Base-by-base conservation (phyloP, 2,113 vertebrate genomes). In the Junco hyemalis region DNA sequence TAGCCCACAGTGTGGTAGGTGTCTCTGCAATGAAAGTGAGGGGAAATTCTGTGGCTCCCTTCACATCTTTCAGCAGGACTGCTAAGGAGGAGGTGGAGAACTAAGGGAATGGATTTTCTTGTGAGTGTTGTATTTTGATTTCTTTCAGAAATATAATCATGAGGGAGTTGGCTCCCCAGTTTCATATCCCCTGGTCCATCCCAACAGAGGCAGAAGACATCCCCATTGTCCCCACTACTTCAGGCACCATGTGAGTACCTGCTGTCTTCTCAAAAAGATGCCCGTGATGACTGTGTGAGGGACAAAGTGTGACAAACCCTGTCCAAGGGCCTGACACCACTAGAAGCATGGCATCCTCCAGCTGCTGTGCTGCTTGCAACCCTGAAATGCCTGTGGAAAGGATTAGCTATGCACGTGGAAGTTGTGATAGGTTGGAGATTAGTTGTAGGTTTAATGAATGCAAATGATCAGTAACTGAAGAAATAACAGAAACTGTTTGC, bases 101-200 rank as follows among this genome's bases (percentile, higher is more conserved):
- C 56, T 22, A 59, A 53, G 29, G 16, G 9, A 71, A 38, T 25
- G 17, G 35, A 35, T 69, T 74, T 82, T 50, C 48, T 78, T 35
- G 11, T 81, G 35, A 89, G 21, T 20, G 86, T 53, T 66, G 14
- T 65, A 3, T 95, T 81, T 54, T 78, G 38, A 85, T 93, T 90
- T 90, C 70, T 97, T 68, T 11, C 97, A 99, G 99, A 96, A 99
- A 99, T 96, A 99, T 99, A 64, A 99, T 99, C 48, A 99, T 99
- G 99, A 98, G 99, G 57, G 99, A 99, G 92, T 97, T 99, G 94
- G 99, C 99, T 69, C 99, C 99, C 23, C 99, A 99, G 97, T 99
- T 99, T 94, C 99, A 99, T 90, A 99, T 99, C 72, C 99, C 99
- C 4, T 99, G 99, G 99, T 99, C 99, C 60, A 99, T 99, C 92